Evolutionary conservation across 2,113 vertebrate species (phyloP).

Genomic region (human): GRCh38 chr1:155876501-155877000

Average conservation of each 20-base stretch:
- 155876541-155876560: not conserved
- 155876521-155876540: too few relatives aligned
- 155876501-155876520: too few relatives aligned
- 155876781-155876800: too few relatives aligned
- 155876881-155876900: too few relatives aligned
- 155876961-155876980: too few relatives aligned
- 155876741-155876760: too few relatives aligned
- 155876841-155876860: too few relatives aligned
- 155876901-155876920: too few relatives aligned
- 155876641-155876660: not conserved
- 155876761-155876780: not conserved
- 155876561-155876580: not conserved
- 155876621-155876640: not conserved
- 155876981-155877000: too few relatives aligned
- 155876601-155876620: not conserved
- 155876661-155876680: not conserved
- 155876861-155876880: too few relatives aligned
- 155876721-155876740: not conserved
- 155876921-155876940: too few relatives aligned
- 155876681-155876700: not conserved
- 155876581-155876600: not conserved
- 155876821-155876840: not conserved
- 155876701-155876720: fast-evolving
- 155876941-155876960: too few relatives aligned
- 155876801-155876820: not conserved